These are phyloP conservation scores for Drosophila ochracea DNA, from an alignment of 2,888 invertebrate genomes.

Conservation along the genomic window DNA sequence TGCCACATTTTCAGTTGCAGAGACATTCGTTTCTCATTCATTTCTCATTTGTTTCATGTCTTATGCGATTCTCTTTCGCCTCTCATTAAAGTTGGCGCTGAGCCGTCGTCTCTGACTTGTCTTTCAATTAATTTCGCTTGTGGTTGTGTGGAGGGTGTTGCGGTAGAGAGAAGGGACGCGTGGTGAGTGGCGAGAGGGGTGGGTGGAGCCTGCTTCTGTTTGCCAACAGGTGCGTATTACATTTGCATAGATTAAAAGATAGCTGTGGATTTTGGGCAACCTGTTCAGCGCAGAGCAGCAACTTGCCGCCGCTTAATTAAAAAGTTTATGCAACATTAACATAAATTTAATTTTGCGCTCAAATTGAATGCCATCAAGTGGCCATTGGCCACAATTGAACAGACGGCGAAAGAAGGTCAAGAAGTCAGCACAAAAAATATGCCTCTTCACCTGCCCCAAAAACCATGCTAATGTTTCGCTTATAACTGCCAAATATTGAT, in stretches of 20 bases:
- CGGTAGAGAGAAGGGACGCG: too few species aligned
- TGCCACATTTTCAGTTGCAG: conserved; percentile 25
- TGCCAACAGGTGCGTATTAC: conserved; percentile 70
- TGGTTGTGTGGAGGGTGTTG: not conserved
- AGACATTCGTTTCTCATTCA: conserved; percentile 37
- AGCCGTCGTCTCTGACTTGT: conserved; percentile 21
- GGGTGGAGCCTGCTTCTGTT: conserved; percentile 1
- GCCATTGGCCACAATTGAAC: conserved; percentile 39
- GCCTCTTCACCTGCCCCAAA: conserved; percentile 1
- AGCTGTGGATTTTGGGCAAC: conserved; percentile 25
- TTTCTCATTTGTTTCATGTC: not conserved
- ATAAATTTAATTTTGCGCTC: conserved; percentile 67
- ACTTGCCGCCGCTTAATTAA: conserved; percentile 64
- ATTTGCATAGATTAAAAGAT: conserved; percentile 72
- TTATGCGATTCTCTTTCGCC: not conserved
- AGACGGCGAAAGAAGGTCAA: conserved; percentile 19
- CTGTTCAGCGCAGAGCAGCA: conserved; percentile 27
- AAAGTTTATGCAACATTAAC: conserved; percentile 73
- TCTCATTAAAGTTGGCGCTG: conserved; percentile 58
- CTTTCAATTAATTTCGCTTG: conserved; percentile 55
- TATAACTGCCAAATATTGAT: conserved; percentile 68
- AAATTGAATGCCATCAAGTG: conserved; percentile 34
- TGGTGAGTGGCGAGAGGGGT: too few species aligned
- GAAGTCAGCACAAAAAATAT: conserved; percentile 14
- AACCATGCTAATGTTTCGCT: conserved; percentile 7